Evolutionary conservation across 2,888 invertebrate species (phyloP).

Genomic region (Orchesellides sinensis): DNA sequence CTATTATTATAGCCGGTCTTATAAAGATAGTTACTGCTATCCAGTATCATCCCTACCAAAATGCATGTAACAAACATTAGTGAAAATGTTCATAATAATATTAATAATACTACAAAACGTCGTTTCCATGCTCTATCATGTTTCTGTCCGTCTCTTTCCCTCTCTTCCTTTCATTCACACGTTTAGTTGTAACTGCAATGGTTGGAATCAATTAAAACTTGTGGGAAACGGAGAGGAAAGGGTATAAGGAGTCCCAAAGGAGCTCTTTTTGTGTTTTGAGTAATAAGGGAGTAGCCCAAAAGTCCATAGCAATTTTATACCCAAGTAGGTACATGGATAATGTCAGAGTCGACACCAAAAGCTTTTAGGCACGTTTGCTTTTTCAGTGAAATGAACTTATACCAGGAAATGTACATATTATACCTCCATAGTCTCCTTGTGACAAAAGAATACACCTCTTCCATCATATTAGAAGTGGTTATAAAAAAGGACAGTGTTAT

Average conservation of each 20-base stretch:
- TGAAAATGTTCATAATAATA: constrained; percentile 19
- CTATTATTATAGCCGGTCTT: too few species aligned
- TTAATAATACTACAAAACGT: constrained; percentile 17
- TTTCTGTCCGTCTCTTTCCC: not conserved
- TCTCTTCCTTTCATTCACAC: too few species aligned
- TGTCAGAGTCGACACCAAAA: too few species aligned
- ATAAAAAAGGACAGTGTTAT: not conserved
- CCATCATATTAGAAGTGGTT: constrained; percentile 22
- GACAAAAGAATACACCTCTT: constrained; percentile 11
- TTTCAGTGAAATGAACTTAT: too few species aligned
- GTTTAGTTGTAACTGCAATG: constrained; percentile 48
- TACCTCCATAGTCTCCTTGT: not conserved
- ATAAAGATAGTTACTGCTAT: too few species aligned
- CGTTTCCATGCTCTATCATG: not conserved
- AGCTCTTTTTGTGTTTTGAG: constrained; percentile 73
- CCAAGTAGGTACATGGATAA: too few species aligned
- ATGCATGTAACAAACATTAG: not conserved
- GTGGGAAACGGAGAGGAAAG: constrained; percentile 64
- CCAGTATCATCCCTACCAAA: too few species aligned
- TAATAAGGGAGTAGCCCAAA: constrained; percentile 63
- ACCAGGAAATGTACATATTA: too few species aligned
- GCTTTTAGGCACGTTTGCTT: too few species aligned
- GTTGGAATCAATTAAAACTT: constrained; percentile 74
- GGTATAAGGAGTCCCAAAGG: constrained; percentile 72
- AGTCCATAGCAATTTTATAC: too few species aligned